Percentiles rank a stretch among this genome's conserved stretches.
These are phyloP conservation scores for Drosophila bocki DNA, from an alignment of 1,140 invertebrate species.

Conservation along the genomic window DNA sequence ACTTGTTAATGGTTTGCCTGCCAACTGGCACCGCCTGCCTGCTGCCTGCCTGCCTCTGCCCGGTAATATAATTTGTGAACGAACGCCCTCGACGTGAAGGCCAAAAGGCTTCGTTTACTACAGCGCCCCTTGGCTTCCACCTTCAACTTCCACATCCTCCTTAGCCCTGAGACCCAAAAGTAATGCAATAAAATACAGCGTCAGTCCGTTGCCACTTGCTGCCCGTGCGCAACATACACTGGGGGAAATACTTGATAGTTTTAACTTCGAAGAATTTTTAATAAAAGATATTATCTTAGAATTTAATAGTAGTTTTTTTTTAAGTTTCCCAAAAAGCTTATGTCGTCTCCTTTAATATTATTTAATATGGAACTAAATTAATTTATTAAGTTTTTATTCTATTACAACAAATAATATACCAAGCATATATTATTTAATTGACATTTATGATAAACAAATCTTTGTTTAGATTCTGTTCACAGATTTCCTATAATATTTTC, in stretches of 20 bases:
- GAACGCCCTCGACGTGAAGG: conserved; percentile 25
- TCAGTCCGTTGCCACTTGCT: conserved; percentile 50
- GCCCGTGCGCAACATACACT: conserved; percentile 45
- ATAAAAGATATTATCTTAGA: background rate
- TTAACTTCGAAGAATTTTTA: background rate
- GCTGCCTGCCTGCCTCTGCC: background rate
- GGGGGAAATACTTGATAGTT: background rate
- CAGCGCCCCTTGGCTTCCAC: conserved; percentile 27
- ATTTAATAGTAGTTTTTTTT: too few species aligned
- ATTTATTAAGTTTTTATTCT: background rate
- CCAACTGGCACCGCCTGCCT: conserved; percentile 31
- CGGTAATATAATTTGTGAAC: conserved; percentile 54
- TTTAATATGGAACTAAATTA: too few species aligned
- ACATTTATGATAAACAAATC: background rate
- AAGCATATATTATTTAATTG: background rate
- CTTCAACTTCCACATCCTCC: conserved; percentile 1
- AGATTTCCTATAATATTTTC: background rate
- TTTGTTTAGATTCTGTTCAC: background rate
- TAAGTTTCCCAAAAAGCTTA: background rate
- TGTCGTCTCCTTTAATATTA: background rate
- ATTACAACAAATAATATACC: background rate
- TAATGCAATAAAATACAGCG: conserved; percentile 79
- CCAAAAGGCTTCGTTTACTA: conserved; percentile 40
- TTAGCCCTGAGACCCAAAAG: conserved; percentile 34
- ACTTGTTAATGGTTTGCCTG: conserved; percentile 68